Base-by-base conservation (phyloP, 2,888 invertebrate species). In the Dendrolimus pini region DNA sequence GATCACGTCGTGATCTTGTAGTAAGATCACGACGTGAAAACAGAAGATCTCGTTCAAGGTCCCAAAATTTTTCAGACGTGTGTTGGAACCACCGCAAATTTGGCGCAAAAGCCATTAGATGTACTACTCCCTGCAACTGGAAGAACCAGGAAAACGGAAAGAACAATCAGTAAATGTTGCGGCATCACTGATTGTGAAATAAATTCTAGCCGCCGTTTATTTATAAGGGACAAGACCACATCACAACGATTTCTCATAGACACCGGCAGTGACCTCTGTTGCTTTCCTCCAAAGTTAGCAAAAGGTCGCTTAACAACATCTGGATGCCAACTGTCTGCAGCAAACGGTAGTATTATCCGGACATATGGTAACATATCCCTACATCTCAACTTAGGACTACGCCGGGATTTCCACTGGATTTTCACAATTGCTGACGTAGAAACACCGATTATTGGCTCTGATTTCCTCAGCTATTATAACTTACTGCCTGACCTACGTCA, bases 281-380 rank as follows among this genome's bases (percentile, higher is more conserved):
- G 12, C 56, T 18, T 18, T 18, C 18, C 18, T 18, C 18, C 1
- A 18, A 18, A 18, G 18, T 18, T 2, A 18, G 2, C 18, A 18
- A 18, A 18, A 18, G 18, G 18, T 18, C 18, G 18, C 1, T 18
- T 18, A 18, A 18, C 18, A 18, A 18, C 18, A 18, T 53, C 55
- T 56, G 58, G 57, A 7, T 62, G 61, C 41, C 54, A 60, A 18
- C 47, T 62, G 13, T 59, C 42, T n/a, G 62, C 59, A 0, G 60
- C 59, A 52, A 62, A 62, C 9, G 62, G 60, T 9, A 14, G 58
- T 12, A 13, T 53, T 9, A 61, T 61, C 1, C 9, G 13, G 1
- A 62, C 61, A 2, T 62, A 62, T 30, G 60, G 62, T 7, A 30
- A 53, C 14, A n/a, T 55, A 9, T 57, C 57, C 0, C 8, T 61